phyloP scores from a whole-genome alignment of 2,113 vertebrate species.

The Dicentrarchus labrax region DNA sequence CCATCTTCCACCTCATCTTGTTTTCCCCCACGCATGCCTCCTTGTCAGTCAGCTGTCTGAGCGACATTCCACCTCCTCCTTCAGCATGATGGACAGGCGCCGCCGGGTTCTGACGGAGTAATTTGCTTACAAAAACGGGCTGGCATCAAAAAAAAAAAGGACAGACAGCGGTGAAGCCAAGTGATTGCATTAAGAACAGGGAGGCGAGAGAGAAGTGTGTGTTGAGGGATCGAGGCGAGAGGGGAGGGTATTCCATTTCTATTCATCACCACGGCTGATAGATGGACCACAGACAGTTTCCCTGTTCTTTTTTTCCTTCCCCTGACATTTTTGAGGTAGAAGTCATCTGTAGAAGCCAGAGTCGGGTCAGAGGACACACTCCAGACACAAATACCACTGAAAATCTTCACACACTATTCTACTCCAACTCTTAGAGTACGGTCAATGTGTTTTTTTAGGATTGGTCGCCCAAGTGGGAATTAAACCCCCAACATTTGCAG shows the following conservation, averaged over 20 bases:
- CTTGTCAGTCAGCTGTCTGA: constrained; percentile 89
- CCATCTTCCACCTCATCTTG: constrained; percentile 69
- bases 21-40: constrained; percentile 73
- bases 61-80: constrained; percentile 80
- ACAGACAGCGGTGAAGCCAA: constrained; percentile 71
- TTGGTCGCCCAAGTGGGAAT: neutral
- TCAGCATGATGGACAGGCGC: constrained; percentile 81
- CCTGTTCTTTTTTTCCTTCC: constrained; percentile 21
- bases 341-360: constrained; percentile 33
- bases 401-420: neutral
- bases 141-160: constrained; percentile 79
- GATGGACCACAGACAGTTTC: constrained; percentile 59
- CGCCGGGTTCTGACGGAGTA: constrained; percentile 87
- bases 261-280: constrained; percentile 80
- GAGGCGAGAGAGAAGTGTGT: constrained; percentile 50
- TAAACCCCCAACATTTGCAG: neutral
- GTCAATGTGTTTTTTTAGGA: neutral
- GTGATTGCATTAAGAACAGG: constrained; percentile 82
- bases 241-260: constrained; percentile 69
- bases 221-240: constrained; percentile 56
- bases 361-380: constrained; percentile 27
- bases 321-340: constrained; percentile 45
- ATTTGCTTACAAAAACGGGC: constrained; percentile 88
- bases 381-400: constrained; percentile 9
- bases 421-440: constrained; percentile 4